A percentile compares a stretch with the other conserved stretches of the same genome.
Conservation (phyloP, 2,113 vertebrate species). For the Morone chrysops region DNA sequence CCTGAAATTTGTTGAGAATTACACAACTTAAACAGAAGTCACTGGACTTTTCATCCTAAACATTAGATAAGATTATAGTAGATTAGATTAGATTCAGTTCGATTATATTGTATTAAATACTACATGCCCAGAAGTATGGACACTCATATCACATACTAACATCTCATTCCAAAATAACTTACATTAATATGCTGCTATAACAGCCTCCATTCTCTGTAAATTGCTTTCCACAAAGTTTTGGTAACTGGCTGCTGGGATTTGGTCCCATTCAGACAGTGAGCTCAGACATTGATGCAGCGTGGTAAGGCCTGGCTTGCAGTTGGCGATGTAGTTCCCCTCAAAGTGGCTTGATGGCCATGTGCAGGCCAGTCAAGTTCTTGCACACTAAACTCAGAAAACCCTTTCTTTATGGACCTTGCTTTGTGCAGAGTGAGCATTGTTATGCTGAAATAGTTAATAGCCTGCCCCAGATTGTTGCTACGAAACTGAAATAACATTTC, state of each 20-base stretch:
- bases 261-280: background rate
- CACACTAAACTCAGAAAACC: background rate
- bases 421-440: background rate
- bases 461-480: background rate
- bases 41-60: background rate
- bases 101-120: background rate
- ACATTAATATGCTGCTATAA: background rate
- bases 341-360: background rate
- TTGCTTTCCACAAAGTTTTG: background rate
- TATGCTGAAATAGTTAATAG: background rate
- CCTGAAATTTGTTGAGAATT: slow-evolving; percentile 9
- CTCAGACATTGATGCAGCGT: background rate
- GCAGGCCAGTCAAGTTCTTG: background rate
- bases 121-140: background rate
- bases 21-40: slow-evolving; percentile 3
- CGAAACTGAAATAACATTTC: background rate
- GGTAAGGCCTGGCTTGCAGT: background rate
- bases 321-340: background rate
- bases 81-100: background rate
- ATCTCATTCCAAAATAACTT: background rate
- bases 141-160: background rate
- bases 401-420: background rate
- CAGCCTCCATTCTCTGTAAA: background rate
- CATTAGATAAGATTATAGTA: background rate
- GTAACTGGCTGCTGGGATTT: background rate